Evolutionary conservation across 2,797 vertebrate species (phyloP).

Genomic region (Gymnothorax javanicus): DNA sequence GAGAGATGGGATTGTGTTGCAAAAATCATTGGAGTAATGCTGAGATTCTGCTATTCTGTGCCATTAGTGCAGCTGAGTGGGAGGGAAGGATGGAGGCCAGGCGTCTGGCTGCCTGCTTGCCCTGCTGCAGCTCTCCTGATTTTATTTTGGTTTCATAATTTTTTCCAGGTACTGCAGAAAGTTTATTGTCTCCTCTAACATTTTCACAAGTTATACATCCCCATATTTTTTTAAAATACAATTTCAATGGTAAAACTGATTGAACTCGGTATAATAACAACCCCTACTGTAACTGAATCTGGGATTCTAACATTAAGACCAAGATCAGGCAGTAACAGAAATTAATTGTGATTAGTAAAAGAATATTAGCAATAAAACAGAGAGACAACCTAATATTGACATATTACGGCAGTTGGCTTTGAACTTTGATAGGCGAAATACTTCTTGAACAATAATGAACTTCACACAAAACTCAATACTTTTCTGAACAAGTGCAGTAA

Average conservation of each 20-base stretch:
- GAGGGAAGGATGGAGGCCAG: background rate
- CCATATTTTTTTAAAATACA: background rate
- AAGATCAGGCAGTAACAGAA: background rate
- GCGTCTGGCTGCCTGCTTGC: background rate
- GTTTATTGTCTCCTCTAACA: background rate
- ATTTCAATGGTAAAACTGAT: background rate
- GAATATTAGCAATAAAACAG: background rate
- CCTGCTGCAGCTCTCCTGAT: background rate
- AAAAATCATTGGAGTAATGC: constrained; percentile 33
- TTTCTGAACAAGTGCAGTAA: too few relatives aligned
- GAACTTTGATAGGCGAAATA: too few relatives aligned
- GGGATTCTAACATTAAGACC: background rate
- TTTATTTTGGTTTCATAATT: background rate
- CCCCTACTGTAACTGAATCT: background rate
- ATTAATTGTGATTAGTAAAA: background rate
- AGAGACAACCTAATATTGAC: too few relatives aligned
- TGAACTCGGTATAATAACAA: background rate
- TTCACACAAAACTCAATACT: too few relatives aligned
- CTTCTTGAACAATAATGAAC: too few relatives aligned
- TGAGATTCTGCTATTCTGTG: constrained; percentile 30
- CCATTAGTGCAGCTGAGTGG: constrained; percentile 20
- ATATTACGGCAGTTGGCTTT: too few relatives aligned
- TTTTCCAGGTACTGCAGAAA: background rate
- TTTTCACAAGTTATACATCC: background rate
- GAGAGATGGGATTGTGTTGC: constrained; percentile 41